These are phyloP conservation scores for Tor tambroides DNA, from an alignment of 2,113 vertebrate genomes.

Conservation along the genomic window DNA sequence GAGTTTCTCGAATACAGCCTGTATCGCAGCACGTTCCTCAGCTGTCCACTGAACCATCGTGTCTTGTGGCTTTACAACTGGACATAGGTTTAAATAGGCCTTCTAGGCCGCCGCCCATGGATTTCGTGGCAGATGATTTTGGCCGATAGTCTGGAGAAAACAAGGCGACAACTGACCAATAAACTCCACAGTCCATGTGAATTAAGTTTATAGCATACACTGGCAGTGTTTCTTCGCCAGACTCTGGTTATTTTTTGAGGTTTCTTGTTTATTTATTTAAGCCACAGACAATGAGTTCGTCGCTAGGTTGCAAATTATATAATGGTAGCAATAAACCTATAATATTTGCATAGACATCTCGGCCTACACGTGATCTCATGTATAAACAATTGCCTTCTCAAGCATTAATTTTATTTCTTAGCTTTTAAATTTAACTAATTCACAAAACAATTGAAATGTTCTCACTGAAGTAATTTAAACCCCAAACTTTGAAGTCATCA, in stretches of 20 bases:
- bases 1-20: neutral
- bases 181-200: neutral
- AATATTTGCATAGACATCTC: no score
- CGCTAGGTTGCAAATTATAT: neutral
- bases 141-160: neutral
- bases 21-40: neutral
- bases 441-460: neutral
- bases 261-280: neutral
- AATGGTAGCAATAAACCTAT: neutral
- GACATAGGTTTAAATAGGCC: neutral
- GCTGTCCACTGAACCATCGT: slow-evolving; percentile 19
- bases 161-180: neutral
- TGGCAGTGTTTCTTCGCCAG: neutral
- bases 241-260: neutral
- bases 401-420: neutral
- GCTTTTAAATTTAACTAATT: neutral
- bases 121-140: neutral
- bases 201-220: neutral
- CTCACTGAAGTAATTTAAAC: neutral
- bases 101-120: neutral
- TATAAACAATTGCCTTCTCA: neutral
- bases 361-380: neutral
- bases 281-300: neutral
- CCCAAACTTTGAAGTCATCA: neutral
- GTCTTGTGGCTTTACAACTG: neutral